phyloP scores from a whole-genome alignment of 2,797 vertebrate genomes.

The Hybognathus amarus region DNA sequence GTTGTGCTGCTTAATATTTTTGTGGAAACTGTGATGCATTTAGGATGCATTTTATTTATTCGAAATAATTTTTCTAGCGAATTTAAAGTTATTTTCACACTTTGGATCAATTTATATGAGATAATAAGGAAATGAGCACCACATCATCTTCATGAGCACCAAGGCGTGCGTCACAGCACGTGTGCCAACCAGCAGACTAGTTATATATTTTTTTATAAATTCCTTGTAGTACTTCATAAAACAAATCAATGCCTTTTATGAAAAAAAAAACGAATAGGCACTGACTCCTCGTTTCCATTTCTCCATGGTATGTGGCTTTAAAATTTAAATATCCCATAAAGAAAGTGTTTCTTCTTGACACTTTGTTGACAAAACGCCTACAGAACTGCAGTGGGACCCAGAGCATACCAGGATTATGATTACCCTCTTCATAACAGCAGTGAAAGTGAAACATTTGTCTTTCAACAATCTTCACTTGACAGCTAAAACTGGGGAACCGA shows the following conservation, averaged over 20 bases:
- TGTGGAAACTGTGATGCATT: neutral
- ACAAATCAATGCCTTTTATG: neutral
- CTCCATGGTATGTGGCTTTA: neutral
- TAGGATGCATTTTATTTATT: neutral
- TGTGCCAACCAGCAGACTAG: neutral
- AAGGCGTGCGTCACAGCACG: neutral
- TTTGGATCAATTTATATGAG: neutral
- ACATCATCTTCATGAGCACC: neutral
- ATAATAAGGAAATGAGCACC: neutral
- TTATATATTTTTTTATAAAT: neutral
- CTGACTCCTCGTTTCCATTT: slow-evolving; percentile 1
- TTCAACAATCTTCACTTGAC: slow-evolving; percentile 7
- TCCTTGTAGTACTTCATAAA: neutral
- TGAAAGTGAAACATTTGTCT: slow-evolving; percentile 10
- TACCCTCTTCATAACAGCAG: neutral
- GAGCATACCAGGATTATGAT: slow-evolving; percentile 2
- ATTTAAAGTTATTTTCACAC: neutral
- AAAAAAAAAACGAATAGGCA: neutral
- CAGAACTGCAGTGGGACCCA: neutral
- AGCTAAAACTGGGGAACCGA: slow-evolving; percentile 61
- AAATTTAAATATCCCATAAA: slow-evolving; percentile 5
- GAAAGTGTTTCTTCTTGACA: neutral
- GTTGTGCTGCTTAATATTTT: neutral
- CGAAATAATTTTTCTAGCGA: neutral
- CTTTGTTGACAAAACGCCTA: slow-evolving; percentile 5